These are phyloP conservation scores for Pyrgilauda ruficollis DNA, from an alignment of 2,113 vertebrate species.

Conservation along the genomic window DNA sequence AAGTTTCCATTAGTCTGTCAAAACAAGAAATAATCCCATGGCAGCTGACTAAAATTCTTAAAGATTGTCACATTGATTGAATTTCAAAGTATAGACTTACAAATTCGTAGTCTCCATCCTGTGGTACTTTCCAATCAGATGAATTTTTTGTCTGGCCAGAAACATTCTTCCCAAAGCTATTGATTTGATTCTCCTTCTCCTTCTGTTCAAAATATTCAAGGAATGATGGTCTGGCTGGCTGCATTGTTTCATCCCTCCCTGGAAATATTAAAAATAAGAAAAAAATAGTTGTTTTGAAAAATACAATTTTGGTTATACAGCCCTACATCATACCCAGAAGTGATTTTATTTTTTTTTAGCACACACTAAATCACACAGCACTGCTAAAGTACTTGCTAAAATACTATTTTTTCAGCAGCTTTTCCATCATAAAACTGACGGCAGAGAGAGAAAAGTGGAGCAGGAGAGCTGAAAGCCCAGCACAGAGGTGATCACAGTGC, in stretches of 20 bases:
- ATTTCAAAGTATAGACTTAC: slow-evolving; percentile 79
- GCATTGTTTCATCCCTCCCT: slow-evolving; percentile 88
- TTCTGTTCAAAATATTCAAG: slow-evolving; percentile 97
- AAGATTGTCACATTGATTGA: slow-evolving; percentile 16
- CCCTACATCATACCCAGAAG: background rate
- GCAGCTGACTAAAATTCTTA: slow-evolving; percentile 16
- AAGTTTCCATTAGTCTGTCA: slow-evolving; percentile 41
- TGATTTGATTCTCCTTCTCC: slow-evolving; percentile 87
- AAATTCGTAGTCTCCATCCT: slow-evolving; percentile 89
- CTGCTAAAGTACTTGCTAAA: background rate
- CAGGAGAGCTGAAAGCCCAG: background rate
- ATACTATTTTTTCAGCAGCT: background rate
- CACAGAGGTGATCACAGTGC: background rate
- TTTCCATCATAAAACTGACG: background rate
- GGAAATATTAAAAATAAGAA: slow-evolving; percentile 11
- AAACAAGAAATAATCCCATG: slow-evolving; percentile 37
- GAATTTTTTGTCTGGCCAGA: slow-evolving; percentile 71
- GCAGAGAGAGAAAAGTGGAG: background rate
- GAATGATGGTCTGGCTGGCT: slow-evolving; percentile 90
- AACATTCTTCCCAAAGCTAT: slow-evolving; percentile 76
- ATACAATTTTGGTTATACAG: background rate
- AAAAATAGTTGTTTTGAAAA: background rate
- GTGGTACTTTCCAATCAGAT: slow-evolving; percentile 83
- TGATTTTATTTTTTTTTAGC: slow-evolving; percentile 9
- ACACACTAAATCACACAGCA: background rate